Conservation (phyloP, 2,113 vertebrate genomes). For the Mastomys coucha region DNA sequence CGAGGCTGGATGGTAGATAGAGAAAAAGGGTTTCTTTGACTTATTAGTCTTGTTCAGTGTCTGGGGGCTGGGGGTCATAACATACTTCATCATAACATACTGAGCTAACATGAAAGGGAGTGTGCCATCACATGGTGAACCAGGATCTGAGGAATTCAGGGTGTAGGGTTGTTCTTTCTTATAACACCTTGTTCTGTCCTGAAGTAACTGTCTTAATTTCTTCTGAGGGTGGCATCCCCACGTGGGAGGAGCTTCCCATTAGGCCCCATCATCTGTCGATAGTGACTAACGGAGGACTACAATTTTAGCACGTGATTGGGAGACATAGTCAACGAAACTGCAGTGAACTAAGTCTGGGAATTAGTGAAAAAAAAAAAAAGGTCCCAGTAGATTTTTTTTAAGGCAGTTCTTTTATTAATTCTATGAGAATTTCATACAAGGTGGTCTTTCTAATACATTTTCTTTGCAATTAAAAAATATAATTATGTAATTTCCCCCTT, state of each 20-base stretch:
- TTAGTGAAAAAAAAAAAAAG: neutral
- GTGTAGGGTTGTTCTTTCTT: neutral
- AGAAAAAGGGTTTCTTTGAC: neutral
- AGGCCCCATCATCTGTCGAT: neutral
- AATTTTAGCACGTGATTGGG: neutral
- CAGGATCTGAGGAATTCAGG: neutral
- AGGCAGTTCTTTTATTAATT: neutral
- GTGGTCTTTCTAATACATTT: neutral
- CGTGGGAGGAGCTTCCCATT: neutral
- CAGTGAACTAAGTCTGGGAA: neutral
- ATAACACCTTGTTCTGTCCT: neutral
- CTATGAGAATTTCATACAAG: neutral
- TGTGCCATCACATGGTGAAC: neutral
- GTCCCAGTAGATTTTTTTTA: too few relatives aligned
- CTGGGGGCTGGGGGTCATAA: neutral
- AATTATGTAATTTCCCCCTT: neutral
- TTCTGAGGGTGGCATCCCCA: neutral
- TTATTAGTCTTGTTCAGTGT: neutral
- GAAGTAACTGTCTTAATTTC: neutral
- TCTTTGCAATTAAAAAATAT: neutral
- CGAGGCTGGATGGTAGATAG: neutral
- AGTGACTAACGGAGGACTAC: neutral
- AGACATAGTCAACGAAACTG: neutral
- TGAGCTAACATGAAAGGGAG: too few relatives aligned
- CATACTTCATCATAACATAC: neutral